These are phyloP conservation scores for Megamerina dolium DNA, from an alignment of 2,888 invertebrate species.

Conservation along the genomic window DNA sequence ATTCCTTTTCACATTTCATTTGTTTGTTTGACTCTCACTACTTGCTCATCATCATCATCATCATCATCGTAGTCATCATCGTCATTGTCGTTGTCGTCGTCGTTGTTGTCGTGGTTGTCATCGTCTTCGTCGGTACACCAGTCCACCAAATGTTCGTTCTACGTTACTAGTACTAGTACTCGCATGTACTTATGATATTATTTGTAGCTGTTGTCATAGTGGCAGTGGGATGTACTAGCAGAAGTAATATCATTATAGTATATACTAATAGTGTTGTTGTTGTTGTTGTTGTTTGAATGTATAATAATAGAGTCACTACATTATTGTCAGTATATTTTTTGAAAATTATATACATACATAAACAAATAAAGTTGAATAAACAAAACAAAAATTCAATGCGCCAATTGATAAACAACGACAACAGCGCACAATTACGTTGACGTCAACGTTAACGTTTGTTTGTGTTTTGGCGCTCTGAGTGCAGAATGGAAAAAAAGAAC, in stretches of 20 bases:
- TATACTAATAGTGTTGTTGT: too few relatives aligned
- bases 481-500: constrained; percentile 30
- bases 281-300: too few relatives aligned
- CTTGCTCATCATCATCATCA: constrained; percentile 1
- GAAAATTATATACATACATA: constrained; percentile 4
- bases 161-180: too few relatives aligned
- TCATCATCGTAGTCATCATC: too few relatives aligned
- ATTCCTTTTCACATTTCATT: constrained; percentile 46
- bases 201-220: too few relatives aligned
- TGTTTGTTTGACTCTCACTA: constrained; percentile 40
- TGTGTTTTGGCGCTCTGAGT: constrained; percentile 29
- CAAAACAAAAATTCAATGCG: constrained; percentile 7
- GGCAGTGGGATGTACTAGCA: too few relatives aligned
- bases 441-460: constrained; percentile 7
- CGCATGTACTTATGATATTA: too few relatives aligned
- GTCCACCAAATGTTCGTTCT: too few relatives aligned
- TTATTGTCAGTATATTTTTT: constrained; percentile 8
- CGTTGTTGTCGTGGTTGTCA: constrained; percentile 9
- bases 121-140: not conserved
- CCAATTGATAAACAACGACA: constrained; percentile 1
- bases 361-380: not conserved
- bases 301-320: too few relatives aligned
- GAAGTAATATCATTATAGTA: too few relatives aligned
- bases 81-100: constrained; percentile 14
- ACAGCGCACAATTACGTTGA: constrained; percentile 1